Base-by-base conservation (phyloP, 2,113 vertebrate species). In the Dascyllus trimaculatus region DNA sequence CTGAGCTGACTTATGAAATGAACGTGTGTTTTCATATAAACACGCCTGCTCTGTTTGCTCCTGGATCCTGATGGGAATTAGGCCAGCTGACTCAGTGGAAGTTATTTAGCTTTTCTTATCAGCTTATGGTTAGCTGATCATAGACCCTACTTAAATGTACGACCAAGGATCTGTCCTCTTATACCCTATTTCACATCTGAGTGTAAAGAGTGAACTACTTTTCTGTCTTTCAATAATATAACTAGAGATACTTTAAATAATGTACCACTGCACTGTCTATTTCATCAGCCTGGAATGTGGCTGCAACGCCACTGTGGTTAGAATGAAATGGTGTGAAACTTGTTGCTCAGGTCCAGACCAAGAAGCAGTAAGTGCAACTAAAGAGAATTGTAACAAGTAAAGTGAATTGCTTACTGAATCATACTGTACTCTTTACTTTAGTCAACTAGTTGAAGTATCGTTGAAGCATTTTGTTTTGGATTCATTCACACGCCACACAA, bases 11-110 rank as follows among this genome's bases (percentile, higher is more conserved):
- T 71, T 35, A 18, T 78, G 52, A 83, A 78, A 61, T 57, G 24
- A 78, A 71, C 4, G 71, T 75, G 24, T 75, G 24, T 32, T 53
- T 70, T 78, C 51, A 25, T 54, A 8, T 2, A 9, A n/a, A 21
- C 32, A 13, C 52, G 29, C 21, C 38, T 0, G 66, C 17, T 75
- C 13, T 72, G 63, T 80, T 85, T 72, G 70, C 48, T 65, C 56
- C 57, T 18, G 40, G 11, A 1, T 56, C 35, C 57, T 72, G 70
- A 67, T 65, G 71, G 68, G 85, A 87, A 88, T 71, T 68, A n/a
- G 29, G n/a, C 11, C 86, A 81, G 85, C 71, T 88, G 85, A 72
- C 24, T 78, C 35, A 45, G 29, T 40, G 0, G 29, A 66, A 62
- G 69, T 48, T 22, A 14, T 65, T 69, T 54, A 58, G 46, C 61